phyloP scores from a whole-genome alignment of 2,797 vertebrate species.

The Cynodonichthys magdalenae region DNA sequence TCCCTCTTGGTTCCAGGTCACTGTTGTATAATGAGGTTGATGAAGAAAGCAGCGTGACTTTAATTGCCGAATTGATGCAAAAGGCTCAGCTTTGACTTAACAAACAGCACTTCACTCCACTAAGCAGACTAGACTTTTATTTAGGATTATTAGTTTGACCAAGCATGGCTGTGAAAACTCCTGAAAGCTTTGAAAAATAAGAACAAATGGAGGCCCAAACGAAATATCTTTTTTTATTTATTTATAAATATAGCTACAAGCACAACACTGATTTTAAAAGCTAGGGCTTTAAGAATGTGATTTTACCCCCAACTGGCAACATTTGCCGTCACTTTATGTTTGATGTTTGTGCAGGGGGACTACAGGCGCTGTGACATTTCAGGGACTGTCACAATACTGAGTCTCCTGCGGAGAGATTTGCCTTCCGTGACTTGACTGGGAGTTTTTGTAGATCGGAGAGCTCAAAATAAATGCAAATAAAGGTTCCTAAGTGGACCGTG shows the following conservation, averaged over 20 bases:
- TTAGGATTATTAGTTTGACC: neutral
- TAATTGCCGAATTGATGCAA: conserved; percentile 44
- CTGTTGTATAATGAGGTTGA: conserved; percentile 57
- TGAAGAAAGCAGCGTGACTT: conserved; percentile 37
- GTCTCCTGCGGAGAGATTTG: conserved; percentile 37
- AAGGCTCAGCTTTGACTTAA: conserved; percentile 37
- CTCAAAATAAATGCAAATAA: conserved; percentile 15
- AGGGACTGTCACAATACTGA: conserved; percentile 35
- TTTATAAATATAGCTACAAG: neutral
- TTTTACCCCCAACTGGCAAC: conserved; percentile 3
- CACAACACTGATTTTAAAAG: neutral
- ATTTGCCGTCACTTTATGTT: conserved; percentile 7
- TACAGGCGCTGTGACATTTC: conserved; percentile 51
- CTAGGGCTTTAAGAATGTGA: neutral
- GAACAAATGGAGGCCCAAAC: neutral
- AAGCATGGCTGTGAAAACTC: neutral
- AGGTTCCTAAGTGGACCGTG: neutral
- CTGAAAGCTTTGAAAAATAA: neutral
- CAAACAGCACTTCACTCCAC: conserved; percentile 10
- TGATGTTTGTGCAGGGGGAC: conserved; percentile 33
- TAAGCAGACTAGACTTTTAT: neutral
- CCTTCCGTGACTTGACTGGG: conserved; percentile 21
- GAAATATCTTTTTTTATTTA: neutral
- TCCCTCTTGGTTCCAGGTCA: conserved; percentile 52
- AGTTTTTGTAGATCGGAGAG: conserved; percentile 23